phyloP scores from a whole-genome alignment of 2,888 invertebrate genomes.

The Cephus pulcher region DNA sequence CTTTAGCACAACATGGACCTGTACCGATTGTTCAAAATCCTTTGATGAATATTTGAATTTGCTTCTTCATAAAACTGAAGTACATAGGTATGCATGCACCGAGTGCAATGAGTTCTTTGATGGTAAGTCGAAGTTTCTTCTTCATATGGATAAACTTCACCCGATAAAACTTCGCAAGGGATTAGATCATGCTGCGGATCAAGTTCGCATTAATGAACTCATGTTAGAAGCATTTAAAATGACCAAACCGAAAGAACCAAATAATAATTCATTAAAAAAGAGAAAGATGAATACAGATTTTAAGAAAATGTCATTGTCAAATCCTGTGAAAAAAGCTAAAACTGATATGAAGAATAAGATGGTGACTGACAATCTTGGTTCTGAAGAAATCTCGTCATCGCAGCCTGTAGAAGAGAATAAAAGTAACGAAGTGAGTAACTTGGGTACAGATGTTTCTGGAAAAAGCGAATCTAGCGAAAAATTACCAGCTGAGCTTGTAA shows the following conservation, averaged over 20 bases:
- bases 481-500: neutral
- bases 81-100: neutral
- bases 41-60: neutral
- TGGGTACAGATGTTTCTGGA: neutral
- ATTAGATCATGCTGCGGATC: neutral
- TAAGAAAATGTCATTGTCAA: neutral
- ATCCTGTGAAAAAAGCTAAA: neutral
- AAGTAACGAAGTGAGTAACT: conserved; percentile 1
- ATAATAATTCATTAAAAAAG: neutral
- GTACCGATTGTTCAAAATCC: neutral
- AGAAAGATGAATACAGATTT: neutral
- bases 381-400: neutral
- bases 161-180: neutral
- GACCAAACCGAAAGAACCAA: neutral
- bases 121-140: neutral
- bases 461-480: neutral
- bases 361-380: neutral
- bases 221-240: neutral
- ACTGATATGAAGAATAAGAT: neutral
- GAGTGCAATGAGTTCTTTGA: neutral
- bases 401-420: neutral
- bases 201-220: neutral
- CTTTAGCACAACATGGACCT: neutral
- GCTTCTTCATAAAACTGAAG: neutral
- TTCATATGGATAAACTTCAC: neutral